A percentile compares a stretch with the other conserved stretches of the same genome.
phyloP scores from a whole-genome alignment of 2,888 invertebrate genomes.

The Meghimatium bilineatum region DNA sequence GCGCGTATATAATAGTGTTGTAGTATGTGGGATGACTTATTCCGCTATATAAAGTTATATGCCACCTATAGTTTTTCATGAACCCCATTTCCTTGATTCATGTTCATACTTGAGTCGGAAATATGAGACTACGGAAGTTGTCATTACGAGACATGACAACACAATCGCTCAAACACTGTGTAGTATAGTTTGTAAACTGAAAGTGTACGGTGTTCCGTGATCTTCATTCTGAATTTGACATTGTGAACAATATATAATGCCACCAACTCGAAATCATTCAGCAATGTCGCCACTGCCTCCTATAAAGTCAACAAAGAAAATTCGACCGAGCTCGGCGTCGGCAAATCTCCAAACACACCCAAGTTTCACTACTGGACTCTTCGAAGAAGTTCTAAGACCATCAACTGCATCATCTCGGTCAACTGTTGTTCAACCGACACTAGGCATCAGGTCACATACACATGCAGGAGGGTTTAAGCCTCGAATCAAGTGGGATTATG shows the following conservation, averaged over 20 bases:
- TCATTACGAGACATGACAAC: neutral
- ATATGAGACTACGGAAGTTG: neutral
- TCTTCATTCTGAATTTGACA: neutral
- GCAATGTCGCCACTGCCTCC: slow-evolving; percentile 22
- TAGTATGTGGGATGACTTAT: no score
- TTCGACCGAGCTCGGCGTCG: slow-evolving; percentile 74
- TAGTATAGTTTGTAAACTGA: neutral
- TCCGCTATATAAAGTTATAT: neutral
- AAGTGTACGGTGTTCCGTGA: neutral
- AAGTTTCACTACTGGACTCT: slow-evolving; percentile 69
- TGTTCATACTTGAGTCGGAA: neutral
- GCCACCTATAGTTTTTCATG: neutral
- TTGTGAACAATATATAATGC: slow-evolving; percentile 21
- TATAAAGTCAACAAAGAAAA: slow-evolving; percentile 52
- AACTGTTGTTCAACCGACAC: slow-evolving; percentile 34
- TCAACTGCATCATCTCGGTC: slow-evolving; percentile 62
- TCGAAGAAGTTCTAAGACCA: slow-evolving; percentile 66
- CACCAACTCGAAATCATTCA: neutral
- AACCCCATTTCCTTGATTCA: neutral
- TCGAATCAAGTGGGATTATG: slow-evolving; percentile 55
- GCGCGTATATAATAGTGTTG: no score
- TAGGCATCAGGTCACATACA: slow-evolving; percentile 65
- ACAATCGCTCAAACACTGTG: neutral
- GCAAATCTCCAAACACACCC: slow-evolving; percentile 74
- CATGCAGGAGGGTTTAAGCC: slow-evolving; percentile 66